Conservation (phyloP, 2,113 vertebrate species). For the Dromaius novaehollandiae region DNA sequence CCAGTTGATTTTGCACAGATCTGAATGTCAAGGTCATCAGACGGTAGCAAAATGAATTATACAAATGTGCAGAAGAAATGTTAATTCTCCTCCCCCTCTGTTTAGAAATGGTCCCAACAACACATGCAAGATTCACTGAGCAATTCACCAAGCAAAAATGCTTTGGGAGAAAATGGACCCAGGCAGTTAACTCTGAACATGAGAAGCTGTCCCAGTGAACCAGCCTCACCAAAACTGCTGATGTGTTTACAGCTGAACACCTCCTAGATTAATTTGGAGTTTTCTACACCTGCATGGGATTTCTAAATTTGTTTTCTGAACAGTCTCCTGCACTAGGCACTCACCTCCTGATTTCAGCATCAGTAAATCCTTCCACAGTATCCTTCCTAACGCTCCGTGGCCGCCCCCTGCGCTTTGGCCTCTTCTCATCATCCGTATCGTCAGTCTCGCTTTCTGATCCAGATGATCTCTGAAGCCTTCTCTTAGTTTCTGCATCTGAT, state of each 20-base stretch:
- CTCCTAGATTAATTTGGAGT: background rate
- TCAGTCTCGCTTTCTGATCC: constrained; percentile 96
- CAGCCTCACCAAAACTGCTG: background rate
- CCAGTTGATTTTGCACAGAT: background rate
- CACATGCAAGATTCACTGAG: background rate
- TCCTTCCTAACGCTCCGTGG: constrained; percentile 93
- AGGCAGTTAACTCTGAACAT: background rate
- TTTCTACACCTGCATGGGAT: background rate
- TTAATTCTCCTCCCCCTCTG: too few relatives aligned
- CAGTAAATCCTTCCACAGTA: constrained; percentile 95
- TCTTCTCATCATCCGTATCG: constrained; percentile 94
- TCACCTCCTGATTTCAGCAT: constrained; percentile 95
- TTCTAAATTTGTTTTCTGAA: background rate
- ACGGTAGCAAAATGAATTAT: background rate
- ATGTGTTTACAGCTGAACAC: fast-evolving
- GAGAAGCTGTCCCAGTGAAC: background rate
- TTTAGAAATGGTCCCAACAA: too few relatives aligned
- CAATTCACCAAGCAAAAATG: background rate
- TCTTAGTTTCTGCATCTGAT: constrained; percentile 93
- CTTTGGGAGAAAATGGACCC: background rate
- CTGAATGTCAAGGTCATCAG: background rate
- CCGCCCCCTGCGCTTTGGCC: constrained; percentile 91
- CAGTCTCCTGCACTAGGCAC: background rate
- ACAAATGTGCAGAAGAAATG: background rate
- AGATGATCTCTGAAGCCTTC: constrained; percentile 89